Conservation (phyloP, 2,113 vertebrate genomes). For the Neotoma lepida region DNA sequence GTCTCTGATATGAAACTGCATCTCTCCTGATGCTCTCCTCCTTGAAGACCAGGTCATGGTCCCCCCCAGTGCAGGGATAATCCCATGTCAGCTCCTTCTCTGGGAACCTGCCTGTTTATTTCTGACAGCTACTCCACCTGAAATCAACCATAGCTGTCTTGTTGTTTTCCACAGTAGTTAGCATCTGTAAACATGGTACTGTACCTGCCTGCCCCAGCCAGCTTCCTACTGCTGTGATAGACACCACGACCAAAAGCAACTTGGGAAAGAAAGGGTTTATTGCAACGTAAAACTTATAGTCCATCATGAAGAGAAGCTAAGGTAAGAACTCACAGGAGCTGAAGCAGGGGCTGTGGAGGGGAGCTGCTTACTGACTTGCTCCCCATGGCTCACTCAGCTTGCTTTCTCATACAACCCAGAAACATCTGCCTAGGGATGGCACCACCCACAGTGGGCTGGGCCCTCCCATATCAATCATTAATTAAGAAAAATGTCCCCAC, state of each 20-base stretch:
- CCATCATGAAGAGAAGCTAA: neutral
- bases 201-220: neutral
- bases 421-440: neutral
- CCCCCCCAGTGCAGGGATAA: no score
- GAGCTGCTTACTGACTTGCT: neutral
- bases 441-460: neutral
- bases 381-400: neutral
- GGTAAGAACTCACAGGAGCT: neutral
- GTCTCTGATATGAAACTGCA: neutral
- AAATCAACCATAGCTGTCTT: neutral
- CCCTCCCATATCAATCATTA: neutral
- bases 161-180: no score
- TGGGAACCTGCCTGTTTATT: neutral
- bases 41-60: neutral
- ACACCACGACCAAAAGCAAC: neutral
- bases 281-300: neutral
- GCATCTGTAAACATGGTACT: neutral
- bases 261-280: neutral
- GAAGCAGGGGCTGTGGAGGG: neutral
- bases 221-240: neutral
- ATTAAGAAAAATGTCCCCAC: neutral
- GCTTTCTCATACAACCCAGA: neutral
- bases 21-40: neutral
- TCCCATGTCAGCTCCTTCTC: no score
- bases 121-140: neutral